phyloP scores from a whole-genome alignment of 2,113 vertebrate genomes.

The Amphiprion percula region DNA sequence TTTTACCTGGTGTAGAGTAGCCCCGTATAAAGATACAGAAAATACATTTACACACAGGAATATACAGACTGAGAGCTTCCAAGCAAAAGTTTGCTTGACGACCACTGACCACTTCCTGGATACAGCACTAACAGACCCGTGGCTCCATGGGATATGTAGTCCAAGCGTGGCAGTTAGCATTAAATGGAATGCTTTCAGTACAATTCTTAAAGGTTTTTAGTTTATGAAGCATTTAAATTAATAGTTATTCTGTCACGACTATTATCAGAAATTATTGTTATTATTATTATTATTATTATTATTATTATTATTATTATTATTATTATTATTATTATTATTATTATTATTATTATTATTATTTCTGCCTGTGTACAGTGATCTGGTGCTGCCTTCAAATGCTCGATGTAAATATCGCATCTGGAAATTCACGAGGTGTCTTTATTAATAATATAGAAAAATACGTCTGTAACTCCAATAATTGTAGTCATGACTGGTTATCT shows the following conservation, averaged over 20 bases:
- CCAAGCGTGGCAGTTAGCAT: not conserved
- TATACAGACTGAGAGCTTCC: not conserved
- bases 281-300: too few relatives aligned
- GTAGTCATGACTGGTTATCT: not conserved
- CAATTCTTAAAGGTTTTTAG: too few relatives aligned
- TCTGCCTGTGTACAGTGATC: not conserved
- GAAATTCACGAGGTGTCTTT: not conserved
- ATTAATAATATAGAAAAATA: not conserved
- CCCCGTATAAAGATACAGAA: not conserved
- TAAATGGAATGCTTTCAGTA: not conserved
- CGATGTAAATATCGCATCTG: not conserved
- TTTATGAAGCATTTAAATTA: too few relatives aligned
- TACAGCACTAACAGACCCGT: conserved; percentile 52
- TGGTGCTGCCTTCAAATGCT: conserved; percentile 29
- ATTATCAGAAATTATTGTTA: too few relatives aligned
- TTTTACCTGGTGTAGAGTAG: conserved; percentile 9
- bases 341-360: not conserved
- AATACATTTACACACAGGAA: conserved; percentile 4
- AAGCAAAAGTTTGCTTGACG: conserved; percentile 82
- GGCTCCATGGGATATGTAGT: conserved; percentile 80
- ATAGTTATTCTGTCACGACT: too few relatives aligned
- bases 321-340: too few relatives aligned
- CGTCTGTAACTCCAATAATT: not conserved
- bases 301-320: not conserved
- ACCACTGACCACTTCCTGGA: conserved; percentile 84